Evolutionary conservation across 2,888 invertebrate genomes (phyloP), one percentile per base, ranked within the genome.

Genomic region (Hoplodrina ambigua): DNA sequence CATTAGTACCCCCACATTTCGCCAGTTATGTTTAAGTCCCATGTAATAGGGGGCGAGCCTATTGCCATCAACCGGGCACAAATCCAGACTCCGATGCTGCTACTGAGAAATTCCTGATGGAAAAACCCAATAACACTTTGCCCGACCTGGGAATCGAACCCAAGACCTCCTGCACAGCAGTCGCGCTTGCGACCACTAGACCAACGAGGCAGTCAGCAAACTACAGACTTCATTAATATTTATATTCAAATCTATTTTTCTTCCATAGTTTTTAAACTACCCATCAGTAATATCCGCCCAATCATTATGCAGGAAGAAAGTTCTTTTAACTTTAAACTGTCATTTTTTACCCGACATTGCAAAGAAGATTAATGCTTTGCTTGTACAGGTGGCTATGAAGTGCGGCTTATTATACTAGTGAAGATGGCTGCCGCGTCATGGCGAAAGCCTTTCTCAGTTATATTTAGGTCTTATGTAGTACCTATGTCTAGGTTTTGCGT

Each of bases 331-430:
- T 78, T 71, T 44, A 76, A 71, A 71, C 55, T 70, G 71, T 41
- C 54, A 67, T 81, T 81, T 81, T 78, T 78, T 78, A 66, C 46
- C 30, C 67, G 66, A 67, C 77, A 37, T 52, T 33, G 49, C 81
- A 49, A 81, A 81, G 78, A 78, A 78, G 78, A 78, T 78, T 78
- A 81, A 78, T 78, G 78, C 25, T 65, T 41, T 77, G 72, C 67
- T 78, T 81, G 78, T 78, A 72, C 78, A 78, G 78, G 78, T 78
- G 78, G 58, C 41, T 46, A 30, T 0, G 25, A 46, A 70, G 78
- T 67, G 67, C 66, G 77, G 77, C 60, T 78, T 78, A 78, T 81
- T 81, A 78, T 81, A 50, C 60, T 50, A 57, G 66, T 20, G 59
- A 77, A 77, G 77, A 78, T 81, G 81, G 81, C 57, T 53, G 78